Evolutionary conservation across 2,113 vertebrate genomes (phyloP).

Genomic region (Notarius quadriscutis): DNA sequence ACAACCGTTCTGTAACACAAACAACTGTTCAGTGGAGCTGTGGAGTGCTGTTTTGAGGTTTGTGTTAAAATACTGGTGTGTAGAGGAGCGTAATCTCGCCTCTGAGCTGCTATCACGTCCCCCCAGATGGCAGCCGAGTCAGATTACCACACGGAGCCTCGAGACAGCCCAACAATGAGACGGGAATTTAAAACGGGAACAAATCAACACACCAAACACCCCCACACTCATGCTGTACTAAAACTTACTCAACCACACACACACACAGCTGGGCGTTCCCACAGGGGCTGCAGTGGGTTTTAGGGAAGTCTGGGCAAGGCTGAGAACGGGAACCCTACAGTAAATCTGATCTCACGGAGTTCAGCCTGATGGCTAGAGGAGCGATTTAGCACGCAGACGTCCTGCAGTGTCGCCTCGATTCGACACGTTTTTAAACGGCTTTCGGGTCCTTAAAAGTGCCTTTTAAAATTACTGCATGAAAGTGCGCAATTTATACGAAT

Average conservation of each 20-base stretch:
- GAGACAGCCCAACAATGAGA: constrained; percentile 62
- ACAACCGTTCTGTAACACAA: too few species aligned
- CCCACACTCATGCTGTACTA: constrained; percentile 36
- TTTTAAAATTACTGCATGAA: constrained; percentile 13
- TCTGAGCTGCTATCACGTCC: constrained; percentile 68
- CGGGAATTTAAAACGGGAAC: constrained; percentile 69
- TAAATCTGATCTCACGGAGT: constrained; percentile 47
- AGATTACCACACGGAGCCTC: constrained; percentile 61
- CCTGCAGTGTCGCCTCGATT: constrained; percentile 35
- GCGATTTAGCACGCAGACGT: constrained; percentile 40
- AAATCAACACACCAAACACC: constrained; percentile 63
- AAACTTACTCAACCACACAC: constrained; percentile 19
- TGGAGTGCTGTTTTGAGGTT: constrained; percentile 10
- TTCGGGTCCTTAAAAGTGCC: constrained; percentile 7
- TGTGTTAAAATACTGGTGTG: constrained; percentile 58
- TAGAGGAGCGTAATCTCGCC: constrained; percentile 47
- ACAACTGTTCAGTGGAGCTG: background rate
- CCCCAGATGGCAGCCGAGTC: constrained; percentile 68
- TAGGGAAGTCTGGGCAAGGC: constrained; percentile 14
- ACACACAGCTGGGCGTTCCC: constrained; percentile 48
- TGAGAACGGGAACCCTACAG: constrained; percentile 12
- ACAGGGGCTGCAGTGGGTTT: constrained; percentile 34
- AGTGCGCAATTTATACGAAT: background rate
- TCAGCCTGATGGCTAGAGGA: constrained; percentile 29
- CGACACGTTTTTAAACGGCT: constrained; percentile 1